Evolutionary conservation across 2,797 vertebrate genomes (phyloP), one percentile per base, ranked within the genome.

Genomic region (Aratinga solstitialis): DNA sequence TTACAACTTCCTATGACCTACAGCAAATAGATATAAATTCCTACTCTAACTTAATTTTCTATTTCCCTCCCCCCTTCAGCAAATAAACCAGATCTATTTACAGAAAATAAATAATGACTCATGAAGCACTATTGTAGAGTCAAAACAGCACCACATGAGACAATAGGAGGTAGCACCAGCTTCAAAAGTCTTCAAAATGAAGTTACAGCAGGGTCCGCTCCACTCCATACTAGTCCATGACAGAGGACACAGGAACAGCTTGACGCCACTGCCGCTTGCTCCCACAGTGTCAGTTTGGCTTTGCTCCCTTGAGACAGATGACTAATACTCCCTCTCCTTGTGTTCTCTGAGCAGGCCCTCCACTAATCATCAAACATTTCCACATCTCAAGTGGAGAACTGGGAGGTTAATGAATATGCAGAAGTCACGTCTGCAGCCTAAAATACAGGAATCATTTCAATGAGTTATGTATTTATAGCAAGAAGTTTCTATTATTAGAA

Each of bases 401-500:
- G 66, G 50, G 62, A 85, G 88, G 84, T 85, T 95, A 95, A 97
- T 92, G 90, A 93, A 85, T 85, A 95, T 75, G 84, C 68, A 85
- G 61, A 77, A 96, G 78, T 68, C 88, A 84, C 58, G 21, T 94
- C 95, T 90, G 88, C 81, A 96, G 95, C 54, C 81, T 62, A 75
- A 95, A 77, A 92, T 63, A 78, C 59, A 53, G 14, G 90, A 92
- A 93, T 82, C 19, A 3, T 90, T 59, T 85, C 63, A 23, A 32
- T 1, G 11, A 93, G 61, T 27, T 14, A 3, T 20, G 36, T 95
- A 97, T 97, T 96, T 94, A 96, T 96, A 95, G 90, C 72, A 92
- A 71, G 56, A 51, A 19, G 36, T 5, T 78, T 78, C 96, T 95
- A 96, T 94, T 95, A 65, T 87, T 97, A 95, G 95, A 87, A 95